phyloP scores from a whole-genome alignment of 2,113 vertebrate genomes.

The Zapornia atra region DNA sequence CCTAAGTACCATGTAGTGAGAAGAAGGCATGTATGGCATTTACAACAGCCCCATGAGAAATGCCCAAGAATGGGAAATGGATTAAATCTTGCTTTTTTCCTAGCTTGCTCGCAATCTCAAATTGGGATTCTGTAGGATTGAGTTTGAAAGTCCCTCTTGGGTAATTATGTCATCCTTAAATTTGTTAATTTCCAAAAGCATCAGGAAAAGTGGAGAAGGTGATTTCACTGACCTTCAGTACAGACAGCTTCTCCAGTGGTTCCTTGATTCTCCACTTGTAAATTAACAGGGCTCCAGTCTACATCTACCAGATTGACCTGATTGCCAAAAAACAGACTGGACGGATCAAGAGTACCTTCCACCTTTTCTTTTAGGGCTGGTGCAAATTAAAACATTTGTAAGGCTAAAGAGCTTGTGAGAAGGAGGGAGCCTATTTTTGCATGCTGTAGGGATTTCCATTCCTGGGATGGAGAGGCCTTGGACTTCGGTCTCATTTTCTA shows the following conservation, averaged over 20 bases:
- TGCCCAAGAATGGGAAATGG: background rate
- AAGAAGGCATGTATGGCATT: background rate
- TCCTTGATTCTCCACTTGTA: background rate
- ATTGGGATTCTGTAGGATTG: background rate
- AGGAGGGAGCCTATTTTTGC: background rate
- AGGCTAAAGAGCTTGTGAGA: background rate
- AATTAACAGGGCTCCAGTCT: background rate
- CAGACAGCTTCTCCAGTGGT: background rate
- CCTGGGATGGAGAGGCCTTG: background rate
- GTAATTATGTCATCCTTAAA: background rate
- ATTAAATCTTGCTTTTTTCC: constrained; percentile 3
- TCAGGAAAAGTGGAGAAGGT: background rate
- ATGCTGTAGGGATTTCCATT: background rate
- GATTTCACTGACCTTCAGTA: background rate
- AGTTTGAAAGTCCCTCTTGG: background rate
- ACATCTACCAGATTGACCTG: background rate
- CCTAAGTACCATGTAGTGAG: background rate
- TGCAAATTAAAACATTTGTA: background rate
- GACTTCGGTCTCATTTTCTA: background rate
- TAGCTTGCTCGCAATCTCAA: background rate
- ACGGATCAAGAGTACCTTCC: background rate
- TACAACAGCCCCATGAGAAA: background rate
- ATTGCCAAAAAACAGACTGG: background rate
- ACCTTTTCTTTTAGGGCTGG: background rate
- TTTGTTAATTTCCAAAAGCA: background rate